Conservation (phyloP, 2,113 vertebrate species). For the Phrynosoma platyrhinos region DNA sequence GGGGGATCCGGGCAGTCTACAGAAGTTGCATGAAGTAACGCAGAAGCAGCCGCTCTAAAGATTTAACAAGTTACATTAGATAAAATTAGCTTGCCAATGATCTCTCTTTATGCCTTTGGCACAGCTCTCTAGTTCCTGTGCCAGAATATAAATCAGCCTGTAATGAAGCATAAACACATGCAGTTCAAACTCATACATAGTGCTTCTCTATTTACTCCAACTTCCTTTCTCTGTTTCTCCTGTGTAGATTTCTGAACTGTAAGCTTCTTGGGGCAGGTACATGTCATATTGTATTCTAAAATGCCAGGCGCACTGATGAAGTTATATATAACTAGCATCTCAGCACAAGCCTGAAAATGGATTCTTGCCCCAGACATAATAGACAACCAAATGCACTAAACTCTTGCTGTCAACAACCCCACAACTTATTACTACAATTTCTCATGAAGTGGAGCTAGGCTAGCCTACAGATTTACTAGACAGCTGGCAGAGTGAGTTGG, state of each 20-base stretch:
- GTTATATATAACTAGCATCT: background rate
- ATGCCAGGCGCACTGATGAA: background rate
- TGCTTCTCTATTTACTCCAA: background rate
- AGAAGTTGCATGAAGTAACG: constrained; percentile 31
- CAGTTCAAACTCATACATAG: background rate
- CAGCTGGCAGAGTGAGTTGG: background rate
- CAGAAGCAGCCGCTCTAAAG: constrained; percentile 58
- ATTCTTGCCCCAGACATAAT: background rate
- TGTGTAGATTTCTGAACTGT: background rate
- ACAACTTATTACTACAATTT: background rate
- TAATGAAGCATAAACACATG: background rate
- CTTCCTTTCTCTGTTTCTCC: background rate
- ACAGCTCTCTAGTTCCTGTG: too few species aligned
- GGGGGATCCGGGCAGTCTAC: constrained; percentile 13
- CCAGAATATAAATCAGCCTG: background rate
- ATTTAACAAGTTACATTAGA: constrained; percentile 20
- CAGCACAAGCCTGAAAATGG: background rate
- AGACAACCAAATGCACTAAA: background rate
- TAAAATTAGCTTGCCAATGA: background rate
- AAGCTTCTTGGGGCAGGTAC: too few species aligned
- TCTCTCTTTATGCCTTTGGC: background rate
- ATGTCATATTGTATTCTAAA: background rate
- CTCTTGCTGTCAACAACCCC: background rate
- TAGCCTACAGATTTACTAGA: background rate
- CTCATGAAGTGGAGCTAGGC: background rate